These are phyloP conservation scores for Peromyscus aztecus DNA, from an alignment of 2,797 vertebrate species.

Conservation along the genomic window DNA sequence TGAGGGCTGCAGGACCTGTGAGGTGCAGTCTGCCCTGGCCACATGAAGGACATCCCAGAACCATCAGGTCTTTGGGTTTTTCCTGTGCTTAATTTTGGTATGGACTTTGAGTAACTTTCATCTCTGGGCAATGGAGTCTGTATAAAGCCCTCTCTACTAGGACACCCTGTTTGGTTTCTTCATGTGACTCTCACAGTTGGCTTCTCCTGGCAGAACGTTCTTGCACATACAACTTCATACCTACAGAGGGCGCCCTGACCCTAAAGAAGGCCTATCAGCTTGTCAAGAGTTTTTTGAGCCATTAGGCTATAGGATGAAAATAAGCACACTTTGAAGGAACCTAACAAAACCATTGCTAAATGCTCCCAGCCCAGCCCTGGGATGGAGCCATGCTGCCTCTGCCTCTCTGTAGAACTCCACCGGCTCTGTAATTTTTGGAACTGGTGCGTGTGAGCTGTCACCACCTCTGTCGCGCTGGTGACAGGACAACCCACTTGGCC, in stretches of 20 bases:
- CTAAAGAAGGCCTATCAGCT: constrained; percentile 66
- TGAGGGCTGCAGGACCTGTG: background rate
- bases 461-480: constrained; percentile 56
- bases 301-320: constrained; percentile 62
- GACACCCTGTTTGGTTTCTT: background rate
- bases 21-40: background rate
- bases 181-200: background rate
- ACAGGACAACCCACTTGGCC: constrained; percentile 56
- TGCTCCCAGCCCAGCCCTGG: constrained; percentile 42
- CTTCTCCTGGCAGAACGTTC: constrained; percentile 40
- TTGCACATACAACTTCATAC: constrained; percentile 80
- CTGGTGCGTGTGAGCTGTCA: constrained; percentile 55
- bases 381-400: background rate
- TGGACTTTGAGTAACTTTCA: background rate
- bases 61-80: background rate
- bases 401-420: background rate
- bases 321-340: background rate
- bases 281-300: constrained; percentile 40
- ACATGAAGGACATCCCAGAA: background rate
- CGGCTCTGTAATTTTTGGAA: background rate
- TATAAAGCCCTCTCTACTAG: constrained; percentile 6
- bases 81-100: background rate
- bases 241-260: constrained; percentile 89
- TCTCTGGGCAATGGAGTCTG: background rate
- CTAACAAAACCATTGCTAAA: constrained; percentile 60